Conservation (phyloP, 2,888 invertebrate species). For the Drosophila emarginata region DNA sequence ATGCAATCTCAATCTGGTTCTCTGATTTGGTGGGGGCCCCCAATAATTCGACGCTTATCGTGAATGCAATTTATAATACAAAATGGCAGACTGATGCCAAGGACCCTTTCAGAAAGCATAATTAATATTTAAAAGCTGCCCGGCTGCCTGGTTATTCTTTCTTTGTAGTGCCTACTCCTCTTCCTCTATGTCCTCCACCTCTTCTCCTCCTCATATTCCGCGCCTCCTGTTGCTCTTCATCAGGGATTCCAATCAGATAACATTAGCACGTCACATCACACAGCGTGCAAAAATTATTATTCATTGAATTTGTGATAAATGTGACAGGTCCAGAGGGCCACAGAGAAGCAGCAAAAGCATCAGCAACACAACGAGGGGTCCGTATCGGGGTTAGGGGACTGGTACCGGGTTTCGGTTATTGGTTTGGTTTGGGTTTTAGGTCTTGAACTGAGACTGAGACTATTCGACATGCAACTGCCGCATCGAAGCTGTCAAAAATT, state of each 20-base stretch:
- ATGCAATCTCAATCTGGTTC: slow-evolving; percentile 15
- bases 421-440: neutral
- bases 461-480: slow-evolving; percentile 23
- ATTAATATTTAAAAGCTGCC: slow-evolving; percentile 79
- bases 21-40: slow-evolving; percentile 21
- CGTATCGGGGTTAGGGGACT: too few species aligned
- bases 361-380: slow-evolving; percentile 10
- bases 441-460: neutral
- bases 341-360: slow-evolving; percentile 9
- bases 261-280: slow-evolving; percentile 81
- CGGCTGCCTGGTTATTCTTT: slow-evolving; percentile 30
- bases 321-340: slow-evolving; percentile 72
- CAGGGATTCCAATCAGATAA: slow-evolving; percentile 81
- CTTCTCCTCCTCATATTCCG: slow-evolving; percentile 15
- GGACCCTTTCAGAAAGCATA: slow-evolving; percentile 57
- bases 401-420: too few species aligned
- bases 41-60: slow-evolving; percentile 71
- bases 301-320: slow-evolving; percentile 82
- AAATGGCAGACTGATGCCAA: slow-evolving; percentile 67
- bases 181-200: neutral
- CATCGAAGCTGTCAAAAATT: slow-evolving; percentile 80
- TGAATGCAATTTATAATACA: slow-evolving; percentile 74
- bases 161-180: slow-evolving; percentile 13
- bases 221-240: slow-evolving; percentile 53
- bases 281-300: slow-evolving; percentile 81